Conservation (phyloP, 23 tunicate species). For the Phallusia fumigata region DNA sequence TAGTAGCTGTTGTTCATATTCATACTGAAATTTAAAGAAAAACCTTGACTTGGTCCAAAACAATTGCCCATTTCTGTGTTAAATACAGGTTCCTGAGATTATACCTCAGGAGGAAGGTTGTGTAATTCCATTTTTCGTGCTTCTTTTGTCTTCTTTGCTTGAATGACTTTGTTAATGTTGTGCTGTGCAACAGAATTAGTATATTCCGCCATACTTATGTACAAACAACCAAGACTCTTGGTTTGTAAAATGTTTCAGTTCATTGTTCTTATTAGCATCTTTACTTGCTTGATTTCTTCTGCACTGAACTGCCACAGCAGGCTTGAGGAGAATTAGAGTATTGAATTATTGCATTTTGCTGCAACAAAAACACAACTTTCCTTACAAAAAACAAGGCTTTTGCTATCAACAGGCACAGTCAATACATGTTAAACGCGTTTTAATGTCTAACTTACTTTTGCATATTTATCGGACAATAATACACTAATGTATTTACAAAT, state of each 20-base stretch:
- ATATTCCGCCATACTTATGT: neutral
- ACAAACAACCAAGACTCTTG: conserved; percentile 3
- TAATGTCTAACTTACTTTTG: no score
- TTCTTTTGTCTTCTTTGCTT: neutral
- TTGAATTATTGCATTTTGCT: neutral
- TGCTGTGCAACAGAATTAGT: neutral
- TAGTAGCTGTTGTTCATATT: no score
- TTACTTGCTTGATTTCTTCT: neutral
- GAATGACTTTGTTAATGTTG: neutral
- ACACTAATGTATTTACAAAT: no score
- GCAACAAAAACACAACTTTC: no score
- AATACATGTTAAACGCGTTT: no score
- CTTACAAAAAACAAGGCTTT: no score
- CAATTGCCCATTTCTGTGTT: no score
- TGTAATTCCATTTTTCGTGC: neutral
- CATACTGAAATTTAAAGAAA: no score
- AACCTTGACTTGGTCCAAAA: no score
- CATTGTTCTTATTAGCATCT: conserved; percentile 6
- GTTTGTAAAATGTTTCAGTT: neutral
- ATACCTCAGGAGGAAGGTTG: conserved; percentile 8
- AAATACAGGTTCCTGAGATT: neutral
- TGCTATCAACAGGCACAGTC: no score
- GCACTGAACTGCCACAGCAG: neutral
- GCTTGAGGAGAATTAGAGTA: neutral
- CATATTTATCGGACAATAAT: no score